Conservation (phyloP, 2,797 vertebrate species). For the Cossypha niveicapilla region DNA sequence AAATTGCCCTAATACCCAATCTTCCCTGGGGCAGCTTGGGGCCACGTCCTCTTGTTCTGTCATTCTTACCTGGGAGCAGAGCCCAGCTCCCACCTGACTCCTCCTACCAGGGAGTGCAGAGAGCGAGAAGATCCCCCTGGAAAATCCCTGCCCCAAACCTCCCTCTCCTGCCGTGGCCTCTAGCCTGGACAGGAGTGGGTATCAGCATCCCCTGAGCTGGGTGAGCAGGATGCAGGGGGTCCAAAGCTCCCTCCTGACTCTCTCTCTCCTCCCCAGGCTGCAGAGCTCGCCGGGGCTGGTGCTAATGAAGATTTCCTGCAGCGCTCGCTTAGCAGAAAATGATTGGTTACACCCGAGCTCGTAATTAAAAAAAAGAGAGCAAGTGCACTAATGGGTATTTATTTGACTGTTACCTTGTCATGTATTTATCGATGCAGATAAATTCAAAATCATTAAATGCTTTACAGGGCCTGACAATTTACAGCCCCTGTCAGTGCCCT, state of each 20-base stretch:
- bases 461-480: slow-evolving; percentile 63
- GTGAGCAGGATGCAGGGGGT: background rate
- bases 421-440: slow-evolving; percentile 74
- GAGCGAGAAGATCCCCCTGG: too few species aligned
- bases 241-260: background rate
- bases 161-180: background rate
- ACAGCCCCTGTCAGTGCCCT: slow-evolving; percentile 28
- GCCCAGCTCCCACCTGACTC: background rate
- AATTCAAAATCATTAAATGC: slow-evolving; percentile 73
- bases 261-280: background rate
- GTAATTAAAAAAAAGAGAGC: slow-evolving; percentile 64
- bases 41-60: background rate
- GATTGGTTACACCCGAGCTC: slow-evolving; percentile 65
- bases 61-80: background rate
- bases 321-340: slow-evolving; percentile 66
- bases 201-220: background rate
- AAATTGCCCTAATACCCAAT: background rate
- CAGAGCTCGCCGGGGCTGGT: background rate
- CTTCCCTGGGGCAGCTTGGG: background rate
- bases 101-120: background rate
- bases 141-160: background rate
- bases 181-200: too few species aligned
- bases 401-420: slow-evolving; percentile 75
- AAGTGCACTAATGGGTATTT: slow-evolving; percentile 71
- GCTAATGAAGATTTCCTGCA: slow-evolving; percentile 68